These are phyloP conservation scores for Brachionus sp. DNA, from an alignment of 1,140 invertebrate genomes.

Conservation along the genomic window DNA sequence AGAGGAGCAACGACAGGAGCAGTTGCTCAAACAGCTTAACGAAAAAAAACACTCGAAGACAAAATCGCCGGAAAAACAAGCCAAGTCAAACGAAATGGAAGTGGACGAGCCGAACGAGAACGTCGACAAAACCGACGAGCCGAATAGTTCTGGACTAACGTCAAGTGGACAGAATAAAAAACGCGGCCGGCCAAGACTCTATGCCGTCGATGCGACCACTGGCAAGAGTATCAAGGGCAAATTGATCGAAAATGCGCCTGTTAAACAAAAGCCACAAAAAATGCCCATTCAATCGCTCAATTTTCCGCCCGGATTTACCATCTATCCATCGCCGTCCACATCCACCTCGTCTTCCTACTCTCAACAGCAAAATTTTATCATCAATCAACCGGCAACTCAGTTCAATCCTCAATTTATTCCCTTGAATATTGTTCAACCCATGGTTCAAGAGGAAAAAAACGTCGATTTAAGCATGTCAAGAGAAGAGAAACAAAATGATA, in stretches of 20 bases:
- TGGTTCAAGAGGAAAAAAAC: conserved; percentile 4
- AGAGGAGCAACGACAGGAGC: conserved; percentile 6
- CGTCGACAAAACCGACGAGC: background rate
- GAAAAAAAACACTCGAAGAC: background rate
- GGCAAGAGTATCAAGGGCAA: conserved; percentile 24
- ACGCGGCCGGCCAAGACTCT: conserved; percentile 12
- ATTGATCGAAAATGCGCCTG: background rate
- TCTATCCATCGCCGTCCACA: conserved; percentile 31
- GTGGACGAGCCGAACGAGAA: background rate
- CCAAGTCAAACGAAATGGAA: background rate
- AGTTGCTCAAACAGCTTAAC: conserved; percentile 16
- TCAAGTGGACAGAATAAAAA: conserved; percentile 13
- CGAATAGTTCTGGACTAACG: background rate
- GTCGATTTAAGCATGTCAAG: background rate
- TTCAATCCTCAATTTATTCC: conserved; percentile 17
- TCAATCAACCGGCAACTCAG: background rate
- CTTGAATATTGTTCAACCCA: background rate
- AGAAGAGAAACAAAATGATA: background rate
- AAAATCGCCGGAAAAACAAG: background rate
- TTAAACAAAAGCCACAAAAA: background rate
- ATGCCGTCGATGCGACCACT: background rate
- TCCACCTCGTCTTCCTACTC: conserved; percentile 18
- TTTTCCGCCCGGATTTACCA: background rate
- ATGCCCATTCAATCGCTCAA: background rate
- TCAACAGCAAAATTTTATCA: background rate